Evolutionary conservation across 2,888 invertebrate genomes (phyloP), one percentile per base, ranked within the genome.

Genomic region (Endomychus coccineus): DNA sequence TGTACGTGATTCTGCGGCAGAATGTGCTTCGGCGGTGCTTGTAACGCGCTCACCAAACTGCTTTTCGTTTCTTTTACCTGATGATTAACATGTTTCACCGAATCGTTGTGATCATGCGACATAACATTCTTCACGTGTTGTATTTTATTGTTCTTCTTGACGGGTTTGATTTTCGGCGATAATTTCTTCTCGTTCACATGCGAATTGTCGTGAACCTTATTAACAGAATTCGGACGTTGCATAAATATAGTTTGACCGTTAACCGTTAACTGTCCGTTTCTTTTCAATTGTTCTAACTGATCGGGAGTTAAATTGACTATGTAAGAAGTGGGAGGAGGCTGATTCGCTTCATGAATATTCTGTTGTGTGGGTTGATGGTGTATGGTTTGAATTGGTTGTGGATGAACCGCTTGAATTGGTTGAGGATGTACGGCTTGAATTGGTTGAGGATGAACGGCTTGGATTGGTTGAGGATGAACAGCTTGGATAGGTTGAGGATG

Each of bases 221-320:
- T 37, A 16, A 44, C 29, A 13, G 35, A 36, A 24, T 56, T 61
- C 11, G 61, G 57, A 16, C 66, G 49, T 41, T 66, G 66, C 66
- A 67, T 66, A 36, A 63, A 66, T 10, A 66, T 65, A 2, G 66
- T 67, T 42, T 67, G 67, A 6, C 67, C 67, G 38, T 67, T 67
- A 1, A 67, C 64, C 1, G 65, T 66, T 25, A 67, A 44, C 41
- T 67, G 66, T 9, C 66, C 66, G 34, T 66, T 66, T 2, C 65
- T 46, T 45, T 66, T 67, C 36, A 67, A 47, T 40, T 63, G 63
- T 40, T 67, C 67, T 33, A 67, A 42, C 40, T 67, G 67, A 15
- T 67, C 67, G 1, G 66, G 64, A 4, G 66, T 66, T 34, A 67
- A 48, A 48, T 67, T 67, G 4, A 66, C 65, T n/a, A 66, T 64